Evolutionary conservation across 2,888 invertebrate species (phyloP), one percentile per base, ranked within the genome.

Genomic region (Miltochrista miniata): DNA sequence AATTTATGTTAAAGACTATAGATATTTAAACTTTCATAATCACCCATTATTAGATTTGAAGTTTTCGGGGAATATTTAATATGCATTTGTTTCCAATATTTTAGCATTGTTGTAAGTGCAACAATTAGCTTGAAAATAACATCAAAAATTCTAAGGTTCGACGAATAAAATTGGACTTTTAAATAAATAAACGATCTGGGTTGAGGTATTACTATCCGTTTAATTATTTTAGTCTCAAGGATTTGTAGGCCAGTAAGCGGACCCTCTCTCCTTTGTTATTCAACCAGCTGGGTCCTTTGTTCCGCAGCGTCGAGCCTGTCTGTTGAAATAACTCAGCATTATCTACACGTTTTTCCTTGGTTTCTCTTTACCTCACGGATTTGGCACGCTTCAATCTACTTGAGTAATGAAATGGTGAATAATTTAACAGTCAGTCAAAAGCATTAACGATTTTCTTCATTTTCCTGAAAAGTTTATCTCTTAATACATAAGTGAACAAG

Each of bases 301-400:
- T 30, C 31, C 12, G 10, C 44, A 12, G 29, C 41, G 24, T 43
- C 30, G 33, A 30, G 40, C 30, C 39, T 35, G 18, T 36, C 44
- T 40, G 33, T 38, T 11, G 31, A 45, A 51, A 51, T 51, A 31
- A 41, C 50, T 33, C 36, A 37, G 50, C 24, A 41, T 37, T 51
- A 45, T 51, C 50, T 45, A 31, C 50, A 41, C 45, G 36, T 45
- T 48, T 41, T 48, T 44, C 34, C 36, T 14, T 35, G 36, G 24
- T 45, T 40, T 33, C 45, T 36, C 35, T 29, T 44, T 31, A 24
- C 41, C 31, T 51, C 40, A 4, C 46, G 24, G 49, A 34, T 45
- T 39, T 24, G 37, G 29, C 13, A 29, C 30, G 50, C 45, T 41
- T 40, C 18, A 2, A 40, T 33, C 36, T 40, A 18, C 35, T 45